Conservation (phyloP, 1,140 invertebrate species). For the Brachionus rotundiformis region DNA sequence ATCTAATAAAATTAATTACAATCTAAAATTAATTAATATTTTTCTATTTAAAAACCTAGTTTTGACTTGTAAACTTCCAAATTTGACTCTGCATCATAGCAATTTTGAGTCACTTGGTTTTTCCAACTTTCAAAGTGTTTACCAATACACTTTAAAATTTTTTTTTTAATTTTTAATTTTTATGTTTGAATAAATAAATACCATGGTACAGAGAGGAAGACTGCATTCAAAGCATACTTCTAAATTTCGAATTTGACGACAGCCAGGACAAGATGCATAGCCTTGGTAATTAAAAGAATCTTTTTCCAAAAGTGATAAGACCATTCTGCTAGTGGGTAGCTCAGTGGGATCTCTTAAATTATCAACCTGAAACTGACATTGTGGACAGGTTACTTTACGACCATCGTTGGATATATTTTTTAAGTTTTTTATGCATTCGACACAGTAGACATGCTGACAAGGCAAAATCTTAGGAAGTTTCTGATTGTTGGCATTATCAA, state of each 20-base stretch:
- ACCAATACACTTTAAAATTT: constrained; percentile 28
- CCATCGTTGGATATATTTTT: background rate
- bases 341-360: constrained; percentile 16
- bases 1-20: background rate
- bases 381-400: constrained; percentile 19
- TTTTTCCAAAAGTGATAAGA: constrained; percentile 38
- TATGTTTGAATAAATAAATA: background rate
- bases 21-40: background rate
- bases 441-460: constrained; percentile 49
- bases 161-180: too few relatives aligned
- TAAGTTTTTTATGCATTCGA: constrained; percentile 46
- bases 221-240: constrained; percentile 50
- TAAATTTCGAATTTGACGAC: constrained; percentile 49
- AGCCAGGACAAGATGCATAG: constrained; percentile 32
- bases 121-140: constrained; percentile 51
- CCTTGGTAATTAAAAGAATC: constrained; percentile 45
- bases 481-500: background rate
- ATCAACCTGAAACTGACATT: constrained; percentile 27
- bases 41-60: background rate
- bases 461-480: constrained; percentile 49
- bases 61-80: background rate
- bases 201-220: constrained; percentile 13
- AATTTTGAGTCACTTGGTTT: constrained; percentile 22
- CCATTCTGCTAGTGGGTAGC: constrained; percentile 45
- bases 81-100: background rate